These are phyloP conservation scores for Pammene aurita DNA, from an alignment of 2,888 invertebrate species.

Conservation along the genomic window DNA sequence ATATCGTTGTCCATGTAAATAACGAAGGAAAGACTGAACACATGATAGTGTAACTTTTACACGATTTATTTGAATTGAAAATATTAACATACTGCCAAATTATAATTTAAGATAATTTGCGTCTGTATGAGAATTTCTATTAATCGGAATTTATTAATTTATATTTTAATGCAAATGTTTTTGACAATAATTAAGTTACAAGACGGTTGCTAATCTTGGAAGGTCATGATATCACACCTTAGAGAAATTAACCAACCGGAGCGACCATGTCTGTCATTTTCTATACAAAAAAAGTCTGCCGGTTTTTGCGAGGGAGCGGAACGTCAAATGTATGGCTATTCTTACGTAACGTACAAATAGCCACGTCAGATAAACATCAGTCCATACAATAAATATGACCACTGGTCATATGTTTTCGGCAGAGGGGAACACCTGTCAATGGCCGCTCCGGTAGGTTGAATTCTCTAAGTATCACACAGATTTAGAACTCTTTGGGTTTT, in stretches of 20 bases:
- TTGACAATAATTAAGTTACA: slow-evolving; percentile 47
- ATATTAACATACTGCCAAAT: slow-evolving; percentile 37
- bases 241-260: too few species aligned
- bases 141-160: slow-evolving; percentile 38
- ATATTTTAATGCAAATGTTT: slow-evolving; percentile 41
- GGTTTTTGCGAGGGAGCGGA: too few species aligned
- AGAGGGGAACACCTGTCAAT: too few species aligned
- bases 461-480: slow-evolving; percentile 46
- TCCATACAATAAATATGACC: too few species aligned
- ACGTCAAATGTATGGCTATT: too few species aligned
- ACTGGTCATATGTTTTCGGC: too few species aligned
- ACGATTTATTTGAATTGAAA: slow-evolving; percentile 43
- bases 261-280: too few species aligned
- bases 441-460: too few species aligned
- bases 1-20: slow-evolving; percentile 70
- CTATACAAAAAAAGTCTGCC: too few species aligned
- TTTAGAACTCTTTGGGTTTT: slow-evolving; percentile 46
- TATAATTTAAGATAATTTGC: slow-evolving; percentile 44
- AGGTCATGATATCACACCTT: slow-evolving; percentile 66
- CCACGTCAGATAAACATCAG: too few species aligned
- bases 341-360: too few species aligned
- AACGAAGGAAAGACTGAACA: slow-evolving; percentile 77
- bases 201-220: slow-evolving; percentile 27
- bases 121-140: slow-evolving; percentile 38
- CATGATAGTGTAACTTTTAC: slow-evolving; percentile 51